phyloP scores from a whole-genome alignment of 1,140 invertebrate genomes.

The Scaptomyza graminum region DNA sequence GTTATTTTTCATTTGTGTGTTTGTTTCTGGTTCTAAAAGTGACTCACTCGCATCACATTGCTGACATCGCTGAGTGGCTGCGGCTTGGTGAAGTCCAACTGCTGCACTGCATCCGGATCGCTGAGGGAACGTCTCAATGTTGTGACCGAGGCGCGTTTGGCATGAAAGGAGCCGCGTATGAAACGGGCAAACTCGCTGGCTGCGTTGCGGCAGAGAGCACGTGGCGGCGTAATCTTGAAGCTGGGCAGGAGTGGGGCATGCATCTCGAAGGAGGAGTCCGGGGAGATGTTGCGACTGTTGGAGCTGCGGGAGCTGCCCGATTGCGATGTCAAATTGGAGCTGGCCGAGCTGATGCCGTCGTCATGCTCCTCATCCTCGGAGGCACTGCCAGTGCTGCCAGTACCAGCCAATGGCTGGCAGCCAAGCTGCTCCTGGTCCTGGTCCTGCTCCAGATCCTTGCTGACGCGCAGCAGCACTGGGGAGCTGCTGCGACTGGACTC shows the following conservation, averaged over 20 bases:
- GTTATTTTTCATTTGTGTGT: neutral
- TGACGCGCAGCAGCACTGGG: constrained; percentile 61
- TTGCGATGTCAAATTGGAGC: constrained; percentile 64
- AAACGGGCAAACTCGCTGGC: constrained; percentile 75
- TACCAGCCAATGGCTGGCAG: constrained; percentile 48
- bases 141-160: constrained; percentile 73
- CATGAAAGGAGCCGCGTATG: constrained; percentile 74
- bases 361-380: constrained; percentile 64
- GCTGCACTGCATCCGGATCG: constrained; percentile 76
- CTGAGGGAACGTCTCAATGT: constrained; percentile 73
- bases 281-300: constrained; percentile 70
- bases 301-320: constrained; percentile 40
- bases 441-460: constrained; percentile 26
- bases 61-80: constrained; percentile 60
- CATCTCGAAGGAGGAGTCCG: constrained; percentile 82
- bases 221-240: constrained; percentile 81
- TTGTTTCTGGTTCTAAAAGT: constrained; percentile 62
- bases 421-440: constrained; percentile 46
- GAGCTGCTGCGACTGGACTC: constrained; percentile 44
- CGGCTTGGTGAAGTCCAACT: constrained; percentile 73
- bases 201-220: constrained; percentile 52
- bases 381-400: constrained; percentile 5
- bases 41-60: constrained; percentile 78
- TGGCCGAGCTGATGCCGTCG: constrained; percentile 73
- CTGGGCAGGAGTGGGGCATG: constrained; percentile 78